Evolutionary conservation across 2,797 vertebrate genomes (phyloP).

Genomic region (Epinephelus awoara): DNA sequence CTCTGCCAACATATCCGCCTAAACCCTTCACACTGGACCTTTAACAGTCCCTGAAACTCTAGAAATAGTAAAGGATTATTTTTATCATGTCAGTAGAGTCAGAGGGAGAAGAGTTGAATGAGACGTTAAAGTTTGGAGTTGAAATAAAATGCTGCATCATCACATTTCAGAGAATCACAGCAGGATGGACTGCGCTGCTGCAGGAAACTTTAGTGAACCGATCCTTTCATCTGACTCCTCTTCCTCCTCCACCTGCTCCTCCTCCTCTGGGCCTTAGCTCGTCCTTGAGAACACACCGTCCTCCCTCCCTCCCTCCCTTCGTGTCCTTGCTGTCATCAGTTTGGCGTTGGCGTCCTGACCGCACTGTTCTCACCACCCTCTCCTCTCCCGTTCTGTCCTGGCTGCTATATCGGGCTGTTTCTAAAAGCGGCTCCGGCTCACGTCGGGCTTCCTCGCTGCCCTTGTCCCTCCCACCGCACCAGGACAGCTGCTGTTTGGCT

Average conservation of each 20-base stretch:
- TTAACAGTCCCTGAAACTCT: no score
- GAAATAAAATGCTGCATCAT: background rate
- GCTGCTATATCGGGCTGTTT: constrained; percentile 48
- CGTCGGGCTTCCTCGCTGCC: constrained; percentile 49
- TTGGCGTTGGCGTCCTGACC: constrained; percentile 33
- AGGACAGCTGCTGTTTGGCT: constrained; percentile 56
- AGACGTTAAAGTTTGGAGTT: background rate
- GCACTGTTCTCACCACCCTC: constrained; percentile 28
- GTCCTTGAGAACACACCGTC: constrained; percentile 35
- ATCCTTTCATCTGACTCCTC: background rate
- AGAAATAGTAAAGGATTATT: no score
- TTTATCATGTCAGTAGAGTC: background rate
- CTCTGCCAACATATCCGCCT: background rate
- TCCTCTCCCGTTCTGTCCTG: constrained; percentile 28
- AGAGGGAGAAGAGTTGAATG: background rate
- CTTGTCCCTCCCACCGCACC: constrained; percentile 53
- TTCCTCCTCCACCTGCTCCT: background rate
- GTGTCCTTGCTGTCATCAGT: constrained; percentile 53
- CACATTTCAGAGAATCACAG: background rate
- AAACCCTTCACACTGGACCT: background rate
- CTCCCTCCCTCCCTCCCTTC: constrained; percentile 9
- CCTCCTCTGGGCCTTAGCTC: constrained; percentile 27
- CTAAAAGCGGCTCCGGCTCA: constrained; percentile 53
- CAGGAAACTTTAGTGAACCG: background rate
- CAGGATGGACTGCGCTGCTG: background rate